A percentile compares a stretch with the other conserved stretches of the same genome.
Conservation (phyloP, 2,797 vertebrate genomes). For the Macropus fuliginosus region DNA sequence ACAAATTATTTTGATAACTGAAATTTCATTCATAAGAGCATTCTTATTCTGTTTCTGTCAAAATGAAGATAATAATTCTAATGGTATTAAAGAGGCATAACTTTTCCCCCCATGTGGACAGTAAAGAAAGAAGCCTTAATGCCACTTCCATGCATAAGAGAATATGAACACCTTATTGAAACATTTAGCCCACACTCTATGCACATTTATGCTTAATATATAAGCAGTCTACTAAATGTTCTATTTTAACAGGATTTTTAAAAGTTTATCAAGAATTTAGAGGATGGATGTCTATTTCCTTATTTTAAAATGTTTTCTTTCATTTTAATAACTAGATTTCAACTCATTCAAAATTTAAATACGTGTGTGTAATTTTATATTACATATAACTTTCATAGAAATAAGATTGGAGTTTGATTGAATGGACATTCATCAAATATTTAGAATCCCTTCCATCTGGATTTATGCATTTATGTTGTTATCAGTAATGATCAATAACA, state of each 20-base stretch:
- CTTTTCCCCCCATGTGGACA: neutral
- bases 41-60: neutral
- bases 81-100: neutral
- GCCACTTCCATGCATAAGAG: neutral
- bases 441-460: constrained; percentile 44
- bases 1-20: neutral
- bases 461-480: constrained; percentile 70
- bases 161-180: neutral
- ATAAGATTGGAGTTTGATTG: neutral
- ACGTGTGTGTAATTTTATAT: neutral
- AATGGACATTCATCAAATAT: constrained; percentile 61
- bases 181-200: neutral
- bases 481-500: constrained; percentile 77
- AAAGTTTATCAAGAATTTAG: constrained; percentile 4
- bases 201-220: neutral
- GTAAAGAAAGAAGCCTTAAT: neutral
- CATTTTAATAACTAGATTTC: constrained; percentile 46
- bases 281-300: neutral
- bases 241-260: neutral
- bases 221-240: neutral
- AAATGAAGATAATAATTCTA: neutral
- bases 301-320: constrained; percentile 34
- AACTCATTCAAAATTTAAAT: constrained; percentile 47
- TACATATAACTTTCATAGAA: neutral
- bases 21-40: neutral